Conservation (phyloP, 2,797 vertebrate species). For the Pristis pectinata region DNA sequence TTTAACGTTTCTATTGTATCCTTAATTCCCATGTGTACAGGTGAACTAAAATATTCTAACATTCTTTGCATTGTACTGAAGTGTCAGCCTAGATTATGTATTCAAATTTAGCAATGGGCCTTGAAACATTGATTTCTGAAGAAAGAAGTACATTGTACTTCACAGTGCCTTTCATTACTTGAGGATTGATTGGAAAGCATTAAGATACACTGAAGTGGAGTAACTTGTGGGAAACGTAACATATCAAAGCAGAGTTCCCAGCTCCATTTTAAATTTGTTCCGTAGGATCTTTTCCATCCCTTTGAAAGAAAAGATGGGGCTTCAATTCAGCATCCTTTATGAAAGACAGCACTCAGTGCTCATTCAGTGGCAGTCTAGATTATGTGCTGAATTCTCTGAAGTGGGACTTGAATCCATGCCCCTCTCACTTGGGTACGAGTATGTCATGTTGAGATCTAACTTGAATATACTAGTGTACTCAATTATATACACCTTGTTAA, state of each 20-base stretch:
- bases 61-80: neutral
- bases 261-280: neutral
- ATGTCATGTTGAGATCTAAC: neutral
- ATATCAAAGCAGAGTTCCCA: neutral
- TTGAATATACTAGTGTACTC: neutral
- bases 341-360: neutral
- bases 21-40: no score
- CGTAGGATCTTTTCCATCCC: neutral
- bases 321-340: neutral
- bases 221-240: neutral
- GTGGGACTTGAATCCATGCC: neutral
- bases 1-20: no score
- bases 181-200: no score
- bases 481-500: neutral
- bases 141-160: neutral
- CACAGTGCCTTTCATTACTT: neutral
- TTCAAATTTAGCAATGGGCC: neutral
- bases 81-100: neutral
- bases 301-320: neutral
- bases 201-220: neutral
- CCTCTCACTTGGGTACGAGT: neutral
- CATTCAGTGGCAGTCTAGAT: neutral
- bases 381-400: neutral
- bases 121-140: neutral
- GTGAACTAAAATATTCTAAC: no score